Base-by-base conservation (phyloP, 2,797 vertebrate species). In the Xyrichtys novacula region DNA sequence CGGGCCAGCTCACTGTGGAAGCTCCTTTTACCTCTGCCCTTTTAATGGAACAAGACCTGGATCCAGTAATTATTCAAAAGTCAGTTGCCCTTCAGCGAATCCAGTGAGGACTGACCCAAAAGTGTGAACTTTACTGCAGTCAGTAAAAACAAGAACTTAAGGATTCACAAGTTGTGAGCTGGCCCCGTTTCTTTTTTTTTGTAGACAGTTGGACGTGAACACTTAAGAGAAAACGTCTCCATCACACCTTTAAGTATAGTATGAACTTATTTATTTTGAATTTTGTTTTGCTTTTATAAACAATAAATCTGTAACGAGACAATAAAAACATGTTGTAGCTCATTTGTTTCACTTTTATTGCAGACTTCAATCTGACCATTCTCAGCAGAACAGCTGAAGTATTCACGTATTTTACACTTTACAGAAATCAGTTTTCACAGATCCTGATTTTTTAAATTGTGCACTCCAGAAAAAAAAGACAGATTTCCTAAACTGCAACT, bases 301-400 rank as follows among this genome's bases (percentile, higher is more conserved):
- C 92, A 94, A 93, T 95, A 94, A 94, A 94, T 86, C 87, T 90
- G 85, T 91, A 85, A 86, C 89, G 87, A 89, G 75, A 83, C 66
- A 53, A 70, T 60, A 69, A 58, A 62, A 23, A 26, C 53, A 7
- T 77, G 46, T 74, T 74, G 78, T 48, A 39, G 32, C 40, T 84
- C 20, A 57, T 83, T 75, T 84, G 32, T 82, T 66, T 23, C 31
- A 42, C 36, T 70, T 50, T 6, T 43, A 71, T 15, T 15, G 19
- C 0, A 38, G 72, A 63, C 43, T 72, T 42, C 34, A 54, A 75
- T 7, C 28, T 23, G 17, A 57, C 70, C 3, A 23, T n/a, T 32
- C 44, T 49, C 17, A 12, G 83, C 34, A 59, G 26, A 67, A 62
- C 26, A 61, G 56, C 55, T 83, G 85, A 48, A 60, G 83, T 82